Evolutionary conservation across 2,113 vertebrate genomes (phyloP), one percentile per base, ranked within the genome.

Genomic region (Dryoscopus gambensis): DNA sequence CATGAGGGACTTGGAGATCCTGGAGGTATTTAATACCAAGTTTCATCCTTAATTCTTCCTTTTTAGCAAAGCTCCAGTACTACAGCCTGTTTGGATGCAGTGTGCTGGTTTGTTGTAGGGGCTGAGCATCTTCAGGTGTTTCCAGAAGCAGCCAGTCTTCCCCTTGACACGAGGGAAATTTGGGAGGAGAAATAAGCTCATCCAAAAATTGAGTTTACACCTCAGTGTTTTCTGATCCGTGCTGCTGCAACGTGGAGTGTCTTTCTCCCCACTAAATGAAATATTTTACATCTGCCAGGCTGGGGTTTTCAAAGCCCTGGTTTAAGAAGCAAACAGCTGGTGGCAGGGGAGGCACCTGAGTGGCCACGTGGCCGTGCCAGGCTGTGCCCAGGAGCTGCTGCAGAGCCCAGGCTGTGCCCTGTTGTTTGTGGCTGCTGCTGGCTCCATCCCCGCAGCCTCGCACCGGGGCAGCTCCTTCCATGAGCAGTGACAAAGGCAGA

Each of bases 361-460:
- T 14, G 33, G 15, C 35, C 13, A 16, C 6, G 15, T 44, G 33
- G 25, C 33, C 5, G 9, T 64, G 65, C 31, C 57, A 68, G 69
- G 7, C 75, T 50, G 55, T 50, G 22, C 30, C 78, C 17, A 28
- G 1, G 2, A 71, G 18, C 83, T 33, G 1, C 84, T 57, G 14
- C 22, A 4, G 20, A 16, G 67, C 49, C 55, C 49, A 35, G 77
- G 28, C 92, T 67, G 1, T 8, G 69, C 20, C 52, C 70, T 44
- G n/a, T 0, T 5, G 21, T 9, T 46, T 8, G 59, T 9, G 16
- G 12, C 82, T 94, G 55, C 55, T 57, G 76, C 67, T 31, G 31
- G 0, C 69, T 67, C 42, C 5, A 7, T 47, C 62, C 14, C 2
- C 12, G 1, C 49, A 23, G 23, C 23, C 0, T 35, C 69, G 33